Evolutionary conservation across 2,888 invertebrate species (phyloP), one percentile per base, ranked within the genome.

Genomic region (Euzophera pinguis): DNA sequence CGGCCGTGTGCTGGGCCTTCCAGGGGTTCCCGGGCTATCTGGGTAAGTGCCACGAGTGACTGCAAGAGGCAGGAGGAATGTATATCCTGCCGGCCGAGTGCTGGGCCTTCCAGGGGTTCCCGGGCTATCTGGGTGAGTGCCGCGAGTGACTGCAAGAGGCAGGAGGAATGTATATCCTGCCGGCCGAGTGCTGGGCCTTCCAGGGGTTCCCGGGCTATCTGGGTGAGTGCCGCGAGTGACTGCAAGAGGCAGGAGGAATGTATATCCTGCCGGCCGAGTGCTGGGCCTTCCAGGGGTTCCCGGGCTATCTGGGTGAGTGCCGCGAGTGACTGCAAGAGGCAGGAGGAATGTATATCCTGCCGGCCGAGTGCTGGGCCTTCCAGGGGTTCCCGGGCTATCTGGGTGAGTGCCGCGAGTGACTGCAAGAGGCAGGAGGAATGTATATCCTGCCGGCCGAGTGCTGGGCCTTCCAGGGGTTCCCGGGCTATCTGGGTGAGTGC

Each of bases 111-210:
- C 95, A 96, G 81, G 97, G 97, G 53, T 95, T 95, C 75, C 95
- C 95, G 0, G 98, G 98, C 0, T 95, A 94, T 73, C 79, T 93
- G 37, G 92, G 93, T 92, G 57, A 71, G 73, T 57, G 22, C n/a
- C n/a, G n/a, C n/a, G n/a, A n/a, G n/a, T n/a, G n/a, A n/a, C n/a
- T n/a, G n/a, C n/a, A n/a, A n/a, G n/a, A n/a, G n/a, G n/a, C n/a
- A n/a, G n/a, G n/a, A n/a, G n/a, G n/a, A n/a, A n/a, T n/a, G n/a
- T n/a, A n/a, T n/a, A n/a, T n/a, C n/a, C n/a, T 94, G 75, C 98
- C 98, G 0, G 99, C 99, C 10, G 95, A 98, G 76, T 99, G 99
- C 86, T 99, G 99, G 98, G 97, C 99, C 39, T 99, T 99, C 87
- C 95, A 96, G 81, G 97, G 97, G 53, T 95, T 95, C 75, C 95